A percentile compares a stretch with the other conserved stretches of the same genome.
Conservation (phyloP, 2,888 invertebrate species). For the Perizoma flavofasciatum region DNA sequence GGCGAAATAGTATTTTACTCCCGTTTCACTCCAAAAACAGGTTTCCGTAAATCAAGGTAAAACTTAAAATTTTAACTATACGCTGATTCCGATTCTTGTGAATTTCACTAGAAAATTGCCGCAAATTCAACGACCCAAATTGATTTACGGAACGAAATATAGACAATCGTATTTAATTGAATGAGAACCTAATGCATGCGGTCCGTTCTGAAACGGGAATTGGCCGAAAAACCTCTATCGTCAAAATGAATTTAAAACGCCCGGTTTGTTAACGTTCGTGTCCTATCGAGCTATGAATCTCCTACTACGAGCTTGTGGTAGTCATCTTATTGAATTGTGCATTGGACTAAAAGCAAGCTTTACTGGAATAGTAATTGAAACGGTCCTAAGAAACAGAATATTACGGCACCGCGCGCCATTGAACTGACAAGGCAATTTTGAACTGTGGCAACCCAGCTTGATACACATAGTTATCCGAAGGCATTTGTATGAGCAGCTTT, state of each 20-base stretch:
- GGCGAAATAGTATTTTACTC: no score
- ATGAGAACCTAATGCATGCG: slow-evolving; percentile 33
- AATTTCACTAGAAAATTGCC: slow-evolving; percentile 24
- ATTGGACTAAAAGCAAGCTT: slow-evolving; percentile 17
- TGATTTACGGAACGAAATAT: slow-evolving; percentile 31
- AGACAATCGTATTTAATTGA: slow-evolving; percentile 39
- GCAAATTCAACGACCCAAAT: slow-evolving; percentile 29
- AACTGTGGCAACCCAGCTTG: no score
- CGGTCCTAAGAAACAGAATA: slow-evolving; percentile 1
- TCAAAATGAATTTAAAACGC: slow-evolving; percentile 32
- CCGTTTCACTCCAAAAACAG: no score
- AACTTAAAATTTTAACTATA: neutral
- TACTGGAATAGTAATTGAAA: slow-evolving; percentile 22
- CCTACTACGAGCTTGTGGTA: slow-evolving; percentile 14
- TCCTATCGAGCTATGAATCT: neutral
- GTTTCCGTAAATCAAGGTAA: no score
- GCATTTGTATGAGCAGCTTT: no score
- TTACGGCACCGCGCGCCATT: neutral
- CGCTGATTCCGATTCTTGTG: slow-evolving; percentile 17
- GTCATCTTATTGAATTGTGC: slow-evolving; percentile 30
- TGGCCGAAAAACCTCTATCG: slow-evolving; percentile 32
- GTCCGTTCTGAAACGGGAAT: slow-evolving; percentile 28
- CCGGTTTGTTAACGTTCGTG: slow-evolving; percentile 33
- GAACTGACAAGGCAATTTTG: neutral
- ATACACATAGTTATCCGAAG: no score